Evolutionary conservation across 2,888 invertebrate species (phyloP), one percentile per base, ranked within the genome.

Genomic region (Apomyelois bistriatella): DNA sequence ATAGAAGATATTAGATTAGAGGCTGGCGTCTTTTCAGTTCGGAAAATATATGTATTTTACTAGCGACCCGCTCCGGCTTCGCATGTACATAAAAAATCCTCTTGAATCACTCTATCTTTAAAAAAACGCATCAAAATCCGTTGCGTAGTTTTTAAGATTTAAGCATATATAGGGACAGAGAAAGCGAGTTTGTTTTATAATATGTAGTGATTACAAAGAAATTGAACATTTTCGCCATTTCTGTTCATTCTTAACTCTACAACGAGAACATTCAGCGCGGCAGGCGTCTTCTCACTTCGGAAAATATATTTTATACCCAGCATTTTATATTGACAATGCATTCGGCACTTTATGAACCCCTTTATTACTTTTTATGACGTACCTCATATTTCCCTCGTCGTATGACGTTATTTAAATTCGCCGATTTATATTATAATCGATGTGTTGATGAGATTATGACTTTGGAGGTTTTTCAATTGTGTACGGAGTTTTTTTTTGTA

Each of bases 381-480:
- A 76, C 74, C 70, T 80, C 82, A 79, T 78, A 79, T 81, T 81
- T 76, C 72, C 72, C 71, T 59, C 58, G 58, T 35, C 56, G 58
- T n/a, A n/a, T 65, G 67, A 60, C 76, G 76, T 77, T 74, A 71
- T 84, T 82, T 82, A 79, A 85, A 85, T 80, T 72, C 70, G 61
- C 63, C 84, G 82, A 87, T 87, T 83, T 84, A 84, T 85, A 85
- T 82, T 85, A 82, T 82, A 86, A 86, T 87, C 84, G 83, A 83
- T 81, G 70, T 64, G 70, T 66, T 65, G 71, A 79, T 80, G 72
- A 61, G 64, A 66, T 71, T 68, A n/a, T n/a, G n/a, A 67, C 60
- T 57, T 22, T 17, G n/a, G 42, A 9, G 22, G 42, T 10, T 42
- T 42, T 42, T 42, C 42, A 28, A 42, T 42, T n/a, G 7, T 22